A percentile compares a stretch with the other conserved stretches of the same genome.
These are phyloP conservation scores for Drosophila fuyamai DNA, from an alignment of 1,140 invertebrate genomes.

Conservation along the genomic window DNA sequence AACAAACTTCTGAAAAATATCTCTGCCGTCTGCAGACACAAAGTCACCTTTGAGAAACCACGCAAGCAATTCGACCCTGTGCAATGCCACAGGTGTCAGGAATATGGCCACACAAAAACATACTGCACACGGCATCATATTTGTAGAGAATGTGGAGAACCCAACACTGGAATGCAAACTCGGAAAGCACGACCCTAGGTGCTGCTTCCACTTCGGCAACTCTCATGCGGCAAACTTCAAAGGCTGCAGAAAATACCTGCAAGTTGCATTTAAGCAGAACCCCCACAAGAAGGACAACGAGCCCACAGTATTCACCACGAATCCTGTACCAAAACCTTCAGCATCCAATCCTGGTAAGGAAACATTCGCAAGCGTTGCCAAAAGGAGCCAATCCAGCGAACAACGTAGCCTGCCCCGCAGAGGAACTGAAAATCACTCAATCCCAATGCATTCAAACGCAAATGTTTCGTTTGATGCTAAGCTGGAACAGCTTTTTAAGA, in stretches of 20 bases:
- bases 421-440: too few species aligned
- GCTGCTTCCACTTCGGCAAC: too few species aligned
- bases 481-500: too few species aligned
- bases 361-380: constrained; percentile 5
- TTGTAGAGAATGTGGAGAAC: constrained; percentile 1
- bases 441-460: too few species aligned
- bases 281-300: background rate
- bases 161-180: too few species aligned
- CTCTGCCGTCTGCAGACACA: background rate
- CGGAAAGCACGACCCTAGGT: too few species aligned
- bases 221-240: too few species aligned
- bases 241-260: too few species aligned
- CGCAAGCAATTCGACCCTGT: constrained; percentile 1
- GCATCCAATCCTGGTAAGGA: constrained; percentile 3
- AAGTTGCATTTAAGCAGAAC: background rate
- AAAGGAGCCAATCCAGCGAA: background rate
- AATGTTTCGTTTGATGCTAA: too few species aligned
- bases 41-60: background rate
- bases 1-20: constrained; percentile 5
- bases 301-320: background rate
- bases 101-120: background rate
- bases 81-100: constrained; percentile 1
- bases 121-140: constrained; percentile 4
- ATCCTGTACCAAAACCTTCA: constrained; percentile 1
- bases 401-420: too few species aligned